Percentiles rank a stretch among this genome's conserved stretches.
Evolutionary conservation across 2,113 vertebrate genomes (phyloP).

Genomic region (Donacobius atricapilla): DNA sequence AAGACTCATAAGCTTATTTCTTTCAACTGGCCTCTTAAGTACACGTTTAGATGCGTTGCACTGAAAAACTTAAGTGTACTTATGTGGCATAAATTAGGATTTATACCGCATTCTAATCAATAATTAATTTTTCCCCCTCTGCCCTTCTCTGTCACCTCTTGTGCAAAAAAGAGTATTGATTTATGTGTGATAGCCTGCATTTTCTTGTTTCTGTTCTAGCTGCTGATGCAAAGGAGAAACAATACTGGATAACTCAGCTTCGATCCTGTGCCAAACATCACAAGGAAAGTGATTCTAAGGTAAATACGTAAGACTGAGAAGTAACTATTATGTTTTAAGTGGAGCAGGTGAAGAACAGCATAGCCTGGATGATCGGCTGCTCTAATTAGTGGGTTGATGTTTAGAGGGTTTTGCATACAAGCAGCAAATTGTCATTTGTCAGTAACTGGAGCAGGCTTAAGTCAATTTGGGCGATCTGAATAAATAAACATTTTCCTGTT

Average conservation of each 20-base stretch:
- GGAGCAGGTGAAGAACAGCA: not conserved
- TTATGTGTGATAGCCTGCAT: not conserved
- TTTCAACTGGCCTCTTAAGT: not conserved
- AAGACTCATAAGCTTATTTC: not conserved
- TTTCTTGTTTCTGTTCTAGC: conserved; percentile 76
- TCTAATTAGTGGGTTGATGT: not conserved
- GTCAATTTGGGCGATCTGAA: not conserved
- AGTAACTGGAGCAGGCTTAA: not conserved
- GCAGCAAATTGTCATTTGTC: not conserved
- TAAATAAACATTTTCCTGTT: not conserved
- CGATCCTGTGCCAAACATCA: conserved; percentile 90
- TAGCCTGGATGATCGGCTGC: not conserved
- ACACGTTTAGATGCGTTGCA: not conserved
- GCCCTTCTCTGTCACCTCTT: not conserved
- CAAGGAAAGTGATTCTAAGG: conserved; percentile 89
- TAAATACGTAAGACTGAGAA: conserved; percentile 57
- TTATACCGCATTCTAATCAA: not conserved
- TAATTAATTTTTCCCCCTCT: not conserved
- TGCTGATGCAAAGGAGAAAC: conserved; percentile 88
- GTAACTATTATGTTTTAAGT: not conserved
- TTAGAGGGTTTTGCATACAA: not conserved
- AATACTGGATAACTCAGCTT: conserved; percentile 94
- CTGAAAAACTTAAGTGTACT: not conserved
- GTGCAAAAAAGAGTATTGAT: not conserved
- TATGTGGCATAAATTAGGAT: not conserved